phyloP scores from a whole-genome alignment of 2,113 vertebrate genomes.

The Pandion haliaetus region DNA sequence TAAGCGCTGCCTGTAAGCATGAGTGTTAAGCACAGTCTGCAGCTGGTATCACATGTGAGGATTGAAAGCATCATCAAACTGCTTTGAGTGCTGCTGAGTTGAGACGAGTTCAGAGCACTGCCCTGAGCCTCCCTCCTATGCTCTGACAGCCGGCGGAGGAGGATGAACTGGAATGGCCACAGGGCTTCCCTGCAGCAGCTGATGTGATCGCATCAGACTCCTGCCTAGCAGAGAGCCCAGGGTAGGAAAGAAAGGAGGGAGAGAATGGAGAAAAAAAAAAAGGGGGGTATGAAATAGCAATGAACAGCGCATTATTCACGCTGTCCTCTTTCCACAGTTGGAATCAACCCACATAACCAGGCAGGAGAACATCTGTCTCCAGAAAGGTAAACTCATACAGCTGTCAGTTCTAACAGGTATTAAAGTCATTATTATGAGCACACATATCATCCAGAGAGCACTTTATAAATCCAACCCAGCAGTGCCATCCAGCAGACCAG shows the following conservation, averaged over 20 bases:
- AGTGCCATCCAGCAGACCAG: neutral
- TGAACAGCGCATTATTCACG: neutral
- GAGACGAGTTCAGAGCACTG: neutral
- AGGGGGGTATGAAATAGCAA: neutral
- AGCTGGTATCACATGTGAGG: neutral
- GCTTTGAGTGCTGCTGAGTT: neutral
- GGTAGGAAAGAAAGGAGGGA: neutral
- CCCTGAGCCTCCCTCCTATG: neutral
- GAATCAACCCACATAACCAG: neutral
- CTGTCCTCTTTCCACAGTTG: neutral
- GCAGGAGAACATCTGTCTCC: conserved; percentile 20
- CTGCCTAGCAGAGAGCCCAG: neutral
- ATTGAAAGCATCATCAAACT: neutral
- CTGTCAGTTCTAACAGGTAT: conserved; percentile 25
- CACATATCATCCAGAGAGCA: neutral
- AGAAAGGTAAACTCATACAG: neutral
- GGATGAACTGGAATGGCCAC: conserved; percentile 1
- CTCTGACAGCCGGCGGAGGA: neutral
- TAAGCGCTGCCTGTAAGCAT: neutral
- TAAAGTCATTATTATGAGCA: conserved; percentile 1
- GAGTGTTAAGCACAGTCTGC: neutral
- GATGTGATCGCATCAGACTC: neutral
- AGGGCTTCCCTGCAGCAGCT: conserved; percentile 41
- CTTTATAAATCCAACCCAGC: conserved; percentile 29
- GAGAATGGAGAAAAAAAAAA: neutral